Evolutionary conservation across 2,113 vertebrate species (phyloP), one percentile per base, ranked within the genome.

Genomic region (Perca fluviatilis): DNA sequence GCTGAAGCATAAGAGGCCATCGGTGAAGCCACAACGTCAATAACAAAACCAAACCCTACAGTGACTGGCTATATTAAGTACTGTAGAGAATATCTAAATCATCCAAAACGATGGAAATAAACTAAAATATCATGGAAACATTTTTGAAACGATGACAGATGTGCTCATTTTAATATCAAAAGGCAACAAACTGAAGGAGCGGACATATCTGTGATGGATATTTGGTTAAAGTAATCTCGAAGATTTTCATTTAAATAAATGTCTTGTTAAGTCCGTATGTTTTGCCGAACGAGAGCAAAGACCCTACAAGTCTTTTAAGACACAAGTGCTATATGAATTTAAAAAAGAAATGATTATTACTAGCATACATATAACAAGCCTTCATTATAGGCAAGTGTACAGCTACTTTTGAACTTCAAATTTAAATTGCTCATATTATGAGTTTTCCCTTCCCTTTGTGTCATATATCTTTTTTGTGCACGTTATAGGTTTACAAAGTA

Each of bases 21-120:
- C 43, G 61, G 61, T 15, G 65, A 25, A 62, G 57, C 57, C 76
- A 30, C 50, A 74, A 79, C 5, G 56, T 78, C 75, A 79, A 74
- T 7, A 77, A 12, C 27, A 15, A 61, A 74, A 60, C 51, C 62
- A 19, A 54, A 72, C 16, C 60, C n/a, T 8, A 47, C 36, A 25
- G 49, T 23, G 23, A 50, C 18, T 5, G 61, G 40, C 49, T 54
- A 10, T 19, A 21, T 43, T 14, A 27, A 54, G 50, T 16, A 12
- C 61, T 30, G 12, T 10, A 56, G 73, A 30, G 50, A 27, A 46
- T 47, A 57, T 47, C n/a, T 4, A 33, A 56, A 57, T 46, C 61
- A 21, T 15, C 5, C n/a, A 54, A 11, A 64, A 3, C 27, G 12
- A 19, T 5, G 19, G 8, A 40, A 64, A 56, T 27, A 19, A 75